Evolutionary conservation across 1,140 invertebrate genomes (phyloP).

Genomic region (Pissodes strobi): DNA sequence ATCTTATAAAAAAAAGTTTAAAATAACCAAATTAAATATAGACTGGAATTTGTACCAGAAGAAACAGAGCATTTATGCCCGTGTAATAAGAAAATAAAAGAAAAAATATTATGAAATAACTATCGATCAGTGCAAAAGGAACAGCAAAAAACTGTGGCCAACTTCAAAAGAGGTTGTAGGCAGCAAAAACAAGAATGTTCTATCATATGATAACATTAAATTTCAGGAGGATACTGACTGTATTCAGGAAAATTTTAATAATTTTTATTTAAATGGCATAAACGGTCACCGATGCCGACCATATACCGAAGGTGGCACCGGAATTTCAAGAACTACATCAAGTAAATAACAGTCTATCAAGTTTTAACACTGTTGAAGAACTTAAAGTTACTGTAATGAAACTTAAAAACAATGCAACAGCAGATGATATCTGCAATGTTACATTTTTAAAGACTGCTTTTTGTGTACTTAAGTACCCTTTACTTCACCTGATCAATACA

Average conservation of each 20-base stretch:
- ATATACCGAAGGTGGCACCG: constrained; percentile 3
- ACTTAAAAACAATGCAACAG: constrained; percentile 9
- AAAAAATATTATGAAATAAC: constrained; percentile 21
- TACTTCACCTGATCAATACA: constrained; percentile 18
- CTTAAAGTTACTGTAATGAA: constrained; percentile 4
- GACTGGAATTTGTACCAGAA: constrained; percentile 17
- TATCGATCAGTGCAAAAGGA: constrained; percentile 10
- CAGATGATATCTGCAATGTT: constrained; percentile 2
- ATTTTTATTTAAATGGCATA: constrained; percentile 7
- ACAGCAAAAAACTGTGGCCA: constrained; percentile 21
- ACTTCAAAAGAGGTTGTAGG: constrained; percentile 8
- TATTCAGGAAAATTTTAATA: constrained; percentile 6
- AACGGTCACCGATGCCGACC: constrained; percentile 2
- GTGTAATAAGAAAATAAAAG: constrained; percentile 11
- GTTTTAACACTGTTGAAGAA: neutral
- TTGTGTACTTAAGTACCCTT: constrained; percentile 17
- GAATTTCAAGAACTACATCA: constrained; percentile 2
- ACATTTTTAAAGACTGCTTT: constrained; percentile 4
- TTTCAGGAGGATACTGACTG: neutral
- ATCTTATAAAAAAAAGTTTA: constrained; percentile 21
- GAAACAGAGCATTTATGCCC: constrained; percentile 11
- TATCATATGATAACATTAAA: neutral
- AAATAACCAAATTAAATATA: neutral
- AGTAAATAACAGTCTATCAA: too few relatives aligned
- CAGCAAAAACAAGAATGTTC: neutral